These are phyloP conservation scores for Hippasteria phrygiana DNA, from an alignment of 53 echinoderm and acorn worm genomes.

Conservation along the genomic window DNA sequence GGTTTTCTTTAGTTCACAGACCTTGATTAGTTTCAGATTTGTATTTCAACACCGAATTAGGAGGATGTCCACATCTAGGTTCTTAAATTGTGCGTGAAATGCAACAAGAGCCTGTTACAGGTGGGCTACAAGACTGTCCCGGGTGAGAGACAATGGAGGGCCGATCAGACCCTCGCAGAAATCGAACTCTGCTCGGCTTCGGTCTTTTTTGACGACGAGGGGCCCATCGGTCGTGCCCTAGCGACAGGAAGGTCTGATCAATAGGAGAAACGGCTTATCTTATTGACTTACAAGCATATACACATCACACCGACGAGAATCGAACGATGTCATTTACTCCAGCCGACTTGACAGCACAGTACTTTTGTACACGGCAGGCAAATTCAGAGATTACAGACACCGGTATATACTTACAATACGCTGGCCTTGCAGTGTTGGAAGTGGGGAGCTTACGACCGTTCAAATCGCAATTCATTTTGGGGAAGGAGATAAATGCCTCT, in stretches of 20 bases:
- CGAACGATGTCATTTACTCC: no score
- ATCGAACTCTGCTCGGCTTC: constrained; percentile 49
- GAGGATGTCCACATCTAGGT: neutral
- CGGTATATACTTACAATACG: no score
- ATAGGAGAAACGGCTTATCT: constrained; percentile 14
- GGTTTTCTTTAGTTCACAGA: neutral
- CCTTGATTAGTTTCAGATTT: constrained; percentile 1
- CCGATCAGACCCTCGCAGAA: neutral
- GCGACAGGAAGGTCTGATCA: constrained; percentile 27
- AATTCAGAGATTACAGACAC: no score
- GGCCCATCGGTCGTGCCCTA: constrained; percentile 40
- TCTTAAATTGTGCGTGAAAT: constrained; percentile 14
- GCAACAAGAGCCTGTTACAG: neutral
- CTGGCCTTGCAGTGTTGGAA: no score
- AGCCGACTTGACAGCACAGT: no score
- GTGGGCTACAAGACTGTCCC: neutral
- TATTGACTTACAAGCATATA: constrained; percentile 24
- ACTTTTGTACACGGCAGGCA: no score
- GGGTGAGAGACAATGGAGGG: constrained; percentile 14
- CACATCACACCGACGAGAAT: neutral
- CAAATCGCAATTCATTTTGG: no score
- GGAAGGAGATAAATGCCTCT: no score
- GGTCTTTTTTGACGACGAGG: neutral
- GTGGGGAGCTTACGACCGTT: no score
- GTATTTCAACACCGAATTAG: neutral